Evolutionary conservation across 2,888 invertebrate genomes (phyloP).

Genomic region (Cerceris ruficornis): DNA sequence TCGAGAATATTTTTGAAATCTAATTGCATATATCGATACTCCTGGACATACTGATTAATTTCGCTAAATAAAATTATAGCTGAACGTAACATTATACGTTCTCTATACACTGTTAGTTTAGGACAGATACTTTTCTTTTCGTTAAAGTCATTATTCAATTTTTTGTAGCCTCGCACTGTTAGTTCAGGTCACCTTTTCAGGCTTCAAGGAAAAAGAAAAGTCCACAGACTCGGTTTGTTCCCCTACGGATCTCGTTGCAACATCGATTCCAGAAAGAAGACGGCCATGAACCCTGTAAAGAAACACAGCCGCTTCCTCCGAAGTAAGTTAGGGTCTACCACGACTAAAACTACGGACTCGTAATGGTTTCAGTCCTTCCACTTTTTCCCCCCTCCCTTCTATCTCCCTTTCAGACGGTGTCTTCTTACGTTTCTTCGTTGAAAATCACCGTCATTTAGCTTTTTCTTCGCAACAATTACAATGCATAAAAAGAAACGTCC

Average conservation of each 20-base stretch:
- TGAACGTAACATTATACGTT: background rate
- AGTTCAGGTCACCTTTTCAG: background rate
- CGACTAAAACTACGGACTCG: conserved; percentile 30
- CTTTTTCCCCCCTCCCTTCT: conserved; percentile 19
- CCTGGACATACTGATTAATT: too few relatives aligned
- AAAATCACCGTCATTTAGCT: conserved; percentile 11
- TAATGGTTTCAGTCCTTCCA: conserved; percentile 19
- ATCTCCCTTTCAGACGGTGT: conserved; percentile 8
- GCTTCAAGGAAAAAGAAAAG: conserved; percentile 10
- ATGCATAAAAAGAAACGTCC: background rate
- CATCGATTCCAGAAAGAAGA: conserved; percentile 63
- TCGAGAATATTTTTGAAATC: background rate
- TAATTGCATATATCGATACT: too few relatives aligned
- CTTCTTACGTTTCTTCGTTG: conserved; percentile 7
- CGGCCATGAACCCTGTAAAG: conserved; percentile 62
- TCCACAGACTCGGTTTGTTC: conserved; percentile 14
- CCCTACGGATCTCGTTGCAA: conserved; percentile 50
- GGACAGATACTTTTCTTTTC: background rate
- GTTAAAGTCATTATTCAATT: background rate
- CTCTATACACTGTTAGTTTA: background rate
- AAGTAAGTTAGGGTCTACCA: conserved; percentile 40
- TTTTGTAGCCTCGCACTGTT: background rate
- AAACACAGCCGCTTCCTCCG: conserved; percentile 39
- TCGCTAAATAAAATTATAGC: background rate
- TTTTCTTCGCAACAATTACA: background rate